These are phyloP conservation scores for Nomia melanderi DNA, from an alignment of 1,140 invertebrate species.

Conservation along the genomic window DNA sequence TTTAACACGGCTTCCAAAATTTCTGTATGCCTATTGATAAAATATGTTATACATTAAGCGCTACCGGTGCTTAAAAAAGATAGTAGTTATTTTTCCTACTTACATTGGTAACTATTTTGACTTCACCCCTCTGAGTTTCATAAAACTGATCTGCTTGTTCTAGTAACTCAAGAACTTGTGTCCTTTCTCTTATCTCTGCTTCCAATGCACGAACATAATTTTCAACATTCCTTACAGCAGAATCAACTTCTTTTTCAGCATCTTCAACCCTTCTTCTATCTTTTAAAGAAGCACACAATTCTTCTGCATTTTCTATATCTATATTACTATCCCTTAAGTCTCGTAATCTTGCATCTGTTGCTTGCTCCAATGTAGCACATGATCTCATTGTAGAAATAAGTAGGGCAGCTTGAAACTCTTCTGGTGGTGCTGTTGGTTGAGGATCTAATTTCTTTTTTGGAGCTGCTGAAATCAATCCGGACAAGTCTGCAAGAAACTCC, in stretches of 20 bases:
- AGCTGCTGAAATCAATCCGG: slow-evolving; percentile 88
- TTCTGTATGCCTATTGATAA: slow-evolving; percentile 91
- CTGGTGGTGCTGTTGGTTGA: slow-evolving; percentile 81
- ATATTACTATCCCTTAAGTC: slow-evolving; percentile 75
- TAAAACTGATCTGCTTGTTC: slow-evolving; percentile 93
- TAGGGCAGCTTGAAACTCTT: slow-evolving; percentile 79
- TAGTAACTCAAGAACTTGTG: slow-evolving; percentile 87
- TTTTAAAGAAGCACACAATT: slow-evolving; percentile 86
- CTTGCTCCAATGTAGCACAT: slow-evolving; percentile 80
- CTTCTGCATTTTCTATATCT: slow-evolving; percentile 84
- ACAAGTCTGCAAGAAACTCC: slow-evolving; percentile 92
- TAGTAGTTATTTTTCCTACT: slow-evolving; percentile 75
- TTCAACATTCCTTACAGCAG: slow-evolving; percentile 89
- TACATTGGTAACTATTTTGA: slow-evolving; percentile 95
- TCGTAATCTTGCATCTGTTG: slow-evolving; percentile 76
- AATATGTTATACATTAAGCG: slow-evolving; percentile 9
- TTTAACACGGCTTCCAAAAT: slow-evolving; percentile 93
- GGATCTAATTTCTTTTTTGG: slow-evolving; percentile 86
- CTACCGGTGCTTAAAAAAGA: background rate
- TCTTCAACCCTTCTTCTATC: slow-evolving; percentile 92
- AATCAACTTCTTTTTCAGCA: slow-evolving; percentile 93
- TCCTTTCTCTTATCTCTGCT: slow-evolving; percentile 90
- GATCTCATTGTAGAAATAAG: slow-evolving; percentile 81
- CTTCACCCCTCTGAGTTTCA: slow-evolving; percentile 93
- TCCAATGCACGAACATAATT: slow-evolving; percentile 90